Evolutionary conservation across 2,113 vertebrate genomes (phyloP), one percentile per base, ranked within the genome.

Genomic region (Sinocyclocheilus maitianheensis): DNA sequence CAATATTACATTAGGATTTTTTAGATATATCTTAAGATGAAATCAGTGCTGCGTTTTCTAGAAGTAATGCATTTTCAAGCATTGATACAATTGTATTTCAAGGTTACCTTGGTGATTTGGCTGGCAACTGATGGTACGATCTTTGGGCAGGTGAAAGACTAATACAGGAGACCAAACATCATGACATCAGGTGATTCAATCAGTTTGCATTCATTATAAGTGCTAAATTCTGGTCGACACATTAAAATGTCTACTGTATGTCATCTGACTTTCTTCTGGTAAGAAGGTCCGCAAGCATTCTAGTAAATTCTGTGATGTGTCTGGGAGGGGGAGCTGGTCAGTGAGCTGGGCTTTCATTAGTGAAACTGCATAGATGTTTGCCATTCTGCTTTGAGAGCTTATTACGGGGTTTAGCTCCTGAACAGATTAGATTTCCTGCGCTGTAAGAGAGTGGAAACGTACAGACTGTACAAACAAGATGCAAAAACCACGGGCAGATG

Each of bases 291-390:
- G 20, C 22, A 46, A 76, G 85, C 26, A 63, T 76, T 86, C 85
- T 81, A 74, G 77, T 63, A 24, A 48, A 76, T 63, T 40, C 85
- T 76, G 43, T 48, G 10, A 58, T 81, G 51, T 37, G 46, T 48
- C 10, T 40, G 62, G 30, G 24, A 48, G 78, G 55, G 22, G 8
- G 72, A 77, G 14, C 9, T 22, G 69, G 37, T 37, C 34, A 5
- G 34, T 77, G 84, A 83, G 82, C 48, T 26, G 51, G 51, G 77
- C 84, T 86, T 86, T 86, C 85, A 81, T 81, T 75, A 74, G 85
- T 34, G 26, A 79, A 81, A 22, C 37, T 13, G 53, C 53, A 30
- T 60, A 46, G 77, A 72, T 82, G 63, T 71, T 82, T 82, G 46
- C 63, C 43, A 71, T 48, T 81, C 67, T 81, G 84, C 67, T 51